Evolutionary conservation across 1,140 invertebrate species (phyloP), one percentile per base, ranked within the genome.

Genomic region (Apolygus lucorum): DNA sequence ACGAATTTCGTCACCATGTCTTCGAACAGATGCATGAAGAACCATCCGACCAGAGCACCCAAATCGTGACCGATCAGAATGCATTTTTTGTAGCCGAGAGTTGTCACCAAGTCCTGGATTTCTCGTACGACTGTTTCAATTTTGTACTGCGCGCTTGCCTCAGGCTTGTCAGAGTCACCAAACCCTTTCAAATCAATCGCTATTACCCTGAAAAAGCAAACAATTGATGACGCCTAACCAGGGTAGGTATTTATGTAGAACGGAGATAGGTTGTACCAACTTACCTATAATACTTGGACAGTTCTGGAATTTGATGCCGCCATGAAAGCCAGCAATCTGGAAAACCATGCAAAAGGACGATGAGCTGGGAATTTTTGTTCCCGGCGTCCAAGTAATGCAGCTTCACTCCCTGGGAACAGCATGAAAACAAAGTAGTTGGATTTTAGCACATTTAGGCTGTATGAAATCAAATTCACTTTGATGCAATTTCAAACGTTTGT

Each of bases 131-230:
- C 76, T 52, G 81, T 79, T 28, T 84, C 78, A 22, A 88, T 79
- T 63, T 78, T 79, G 75, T 94, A 94, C 52, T 81, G 81, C 28
- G 79, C 76, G 28, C 83, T 78, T 42, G 82, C 84, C 22, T 75
- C 74, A n/a, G 91, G 91, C 78, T 92, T 92, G 72, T 91, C 90
- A 1, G 90, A 90, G 73, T 91, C 87, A 1, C 88, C 89, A 76
- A 91, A 94, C 26, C 91, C 91, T 78, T 91, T 87, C 72, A 90
- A 78, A 79, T 92, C 90, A 63, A 93, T 76, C 21, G 90, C 89
- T 11, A 92, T 82, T 22, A 90, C 86, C 72, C 88, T 90, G 74
- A 70, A 77, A 77, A 78, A 75, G 68, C 73, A 71, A 72, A 74
- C 22, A 59, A 24, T 59, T n/a, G n/a, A n/a, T n/a, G n/a, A n/a